Percentiles rank a stretch among this genome's conserved stretches.
These are phyloP conservation scores for Tethya wilhelma DNA, from an alignment of 37 sponge, comb jelly and placozoan genomes.

Conservation along the genomic window DNA sequence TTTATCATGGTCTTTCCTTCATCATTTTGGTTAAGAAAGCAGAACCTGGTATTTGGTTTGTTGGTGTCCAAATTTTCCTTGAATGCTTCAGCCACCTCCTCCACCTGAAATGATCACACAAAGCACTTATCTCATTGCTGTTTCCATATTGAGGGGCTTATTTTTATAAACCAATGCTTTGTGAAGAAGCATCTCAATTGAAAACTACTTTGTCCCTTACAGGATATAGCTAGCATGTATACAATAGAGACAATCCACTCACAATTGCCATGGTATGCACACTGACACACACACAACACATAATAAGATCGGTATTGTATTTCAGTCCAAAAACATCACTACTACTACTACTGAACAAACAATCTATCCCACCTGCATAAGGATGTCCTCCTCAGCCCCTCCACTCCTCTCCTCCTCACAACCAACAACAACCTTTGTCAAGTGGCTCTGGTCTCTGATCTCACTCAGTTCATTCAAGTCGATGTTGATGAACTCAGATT, in stretches of 20 bases:
- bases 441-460: conserved; percentile 18
- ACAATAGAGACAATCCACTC: too few relatives aligned
- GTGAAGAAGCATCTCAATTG: too few relatives aligned
- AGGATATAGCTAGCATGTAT: too few relatives aligned
- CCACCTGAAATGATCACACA: conserved; percentile 16
- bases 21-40: conserved; percentile 57
- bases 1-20: conserved; percentile 57
- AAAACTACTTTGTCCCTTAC: too few relatives aligned
- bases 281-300: too few relatives aligned
- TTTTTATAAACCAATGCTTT: too few relatives aligned
- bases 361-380: conserved; percentile 10
- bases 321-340: neutral
- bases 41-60: conserved; percentile 5
- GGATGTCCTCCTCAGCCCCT: conserved; percentile 8
- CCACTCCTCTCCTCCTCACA: conserved; percentile 20
- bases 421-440: conserved; percentile 54
- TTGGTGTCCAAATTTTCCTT: conserved; percentile 44
- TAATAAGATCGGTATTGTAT: too few relatives aligned
- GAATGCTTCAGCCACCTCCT: conserved; percentile 17
- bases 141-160: too few relatives aligned
- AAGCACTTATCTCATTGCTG: neutral
- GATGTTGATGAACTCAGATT: neutral
- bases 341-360: neutral
- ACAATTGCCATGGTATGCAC: too few relatives aligned
- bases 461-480: conserved; percentile 4